phyloP scores from a whole-genome alignment of 2,888 invertebrate species.

The Pammene fasciana region DNA sequence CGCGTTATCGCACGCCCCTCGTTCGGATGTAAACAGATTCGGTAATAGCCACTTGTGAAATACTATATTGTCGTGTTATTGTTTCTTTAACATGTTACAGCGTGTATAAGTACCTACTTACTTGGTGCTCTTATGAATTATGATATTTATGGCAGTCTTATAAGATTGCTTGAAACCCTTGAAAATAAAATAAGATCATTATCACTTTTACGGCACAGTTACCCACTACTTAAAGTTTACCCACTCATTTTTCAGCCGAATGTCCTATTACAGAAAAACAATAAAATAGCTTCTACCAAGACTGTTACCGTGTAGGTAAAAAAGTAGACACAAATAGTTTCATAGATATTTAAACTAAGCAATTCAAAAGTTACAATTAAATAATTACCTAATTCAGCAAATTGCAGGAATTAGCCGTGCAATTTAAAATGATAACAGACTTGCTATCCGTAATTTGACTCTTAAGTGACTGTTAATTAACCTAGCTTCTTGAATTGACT shows the following conservation, averaged over 20 bases:
- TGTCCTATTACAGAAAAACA: no score
- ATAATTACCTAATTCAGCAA: slow-evolving; percentile 20
- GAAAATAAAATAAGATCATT: no score
- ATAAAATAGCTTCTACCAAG: neutral
- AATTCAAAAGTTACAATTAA: slow-evolving; percentile 2
- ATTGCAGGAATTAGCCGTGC: slow-evolving; percentile 11
- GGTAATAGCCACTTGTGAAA: slow-evolving; percentile 52
- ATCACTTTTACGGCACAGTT: no score
- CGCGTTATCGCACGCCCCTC: slow-evolving; percentile 64
- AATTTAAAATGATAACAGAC: slow-evolving; percentile 31
- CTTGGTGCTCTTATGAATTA: no score
- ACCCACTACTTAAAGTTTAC: no score
- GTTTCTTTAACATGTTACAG: slow-evolving; percentile 2
- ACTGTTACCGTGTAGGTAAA: neutral
- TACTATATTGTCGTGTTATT: slow-evolving; percentile 19
- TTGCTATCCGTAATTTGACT: slow-evolving; percentile 9
- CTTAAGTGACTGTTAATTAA: slow-evolving; percentile 32
- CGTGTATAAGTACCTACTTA: neutral
- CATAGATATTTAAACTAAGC: neutral
- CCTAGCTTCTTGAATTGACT: slow-evolving; percentile 18
- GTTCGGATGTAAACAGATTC: slow-evolving; percentile 60
- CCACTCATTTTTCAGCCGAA: no score
- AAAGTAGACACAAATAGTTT: neutral
- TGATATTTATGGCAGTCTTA: no score
- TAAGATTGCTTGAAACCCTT: no score